Percentiles rank a stretch among this genome's conserved stretches.
phyloP scores from a whole-genome alignment of 2,797 vertebrate genomes.

The Sylvilagus floridanus region DNA sequence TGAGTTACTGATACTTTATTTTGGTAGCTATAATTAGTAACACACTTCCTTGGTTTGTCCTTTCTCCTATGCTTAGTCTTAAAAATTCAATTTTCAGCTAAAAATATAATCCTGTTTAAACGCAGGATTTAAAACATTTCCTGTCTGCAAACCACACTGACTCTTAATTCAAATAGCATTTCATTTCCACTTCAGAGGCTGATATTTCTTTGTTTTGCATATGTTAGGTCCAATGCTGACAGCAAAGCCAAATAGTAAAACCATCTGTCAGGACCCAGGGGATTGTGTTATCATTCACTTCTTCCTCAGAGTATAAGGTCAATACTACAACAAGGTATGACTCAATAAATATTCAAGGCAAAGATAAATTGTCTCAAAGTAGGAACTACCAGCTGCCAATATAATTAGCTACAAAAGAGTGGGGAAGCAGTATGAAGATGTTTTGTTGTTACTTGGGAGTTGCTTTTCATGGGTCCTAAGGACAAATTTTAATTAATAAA shows the following conservation, averaged over 20 bases:
- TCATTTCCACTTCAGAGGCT: conserved; percentile 57
- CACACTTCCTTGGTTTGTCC: not conserved
- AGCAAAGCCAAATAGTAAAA: conserved; percentile 57
- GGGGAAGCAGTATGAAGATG: conserved; percentile 31
- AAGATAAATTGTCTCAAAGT: conserved; percentile 76
- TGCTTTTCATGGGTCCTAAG: conserved; percentile 65
- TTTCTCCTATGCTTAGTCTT: not conserved
- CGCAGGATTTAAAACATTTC: not conserved
- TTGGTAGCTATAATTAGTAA: not conserved
- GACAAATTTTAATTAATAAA: not conserved
- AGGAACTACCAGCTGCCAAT: conserved; percentile 78
- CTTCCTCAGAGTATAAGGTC: conserved; percentile 62
- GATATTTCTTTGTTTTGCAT: conserved; percentile 59
- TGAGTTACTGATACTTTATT: not conserved
- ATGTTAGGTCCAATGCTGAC: not conserved
- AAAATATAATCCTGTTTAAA: conserved; percentile 60
- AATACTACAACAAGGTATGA: conserved; percentile 73
- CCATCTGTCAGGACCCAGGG: conserved; percentile 71
- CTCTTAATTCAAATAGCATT: conserved; percentile 55
- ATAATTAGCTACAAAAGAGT: conserved; percentile 74
- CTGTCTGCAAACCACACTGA: conserved; percentile 25
- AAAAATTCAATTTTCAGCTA: not conserved
- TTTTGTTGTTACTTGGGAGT: conserved; percentile 76
- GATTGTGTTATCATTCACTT: conserved; percentile 61
- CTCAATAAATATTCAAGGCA: conserved; percentile 79